A percentile compares a stretch with the other conserved stretches of the same genome.
Evolutionary conservation across 2,113 vertebrate genomes (phyloP).

Genomic region (Phalacrocorax carbo): DNA sequence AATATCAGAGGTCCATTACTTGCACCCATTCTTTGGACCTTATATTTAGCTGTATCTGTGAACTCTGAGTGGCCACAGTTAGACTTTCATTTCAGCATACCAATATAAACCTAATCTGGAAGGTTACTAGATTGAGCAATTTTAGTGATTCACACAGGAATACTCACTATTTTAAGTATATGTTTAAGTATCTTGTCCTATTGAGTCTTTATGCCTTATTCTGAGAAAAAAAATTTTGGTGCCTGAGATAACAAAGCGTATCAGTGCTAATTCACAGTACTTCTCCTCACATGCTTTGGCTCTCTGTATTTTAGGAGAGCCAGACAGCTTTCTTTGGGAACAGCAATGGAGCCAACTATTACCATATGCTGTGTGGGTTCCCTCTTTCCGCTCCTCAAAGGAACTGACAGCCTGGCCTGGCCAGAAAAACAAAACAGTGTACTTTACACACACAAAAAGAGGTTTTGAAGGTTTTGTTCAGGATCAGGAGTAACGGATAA

Average conservation of each 20-base stretch:
- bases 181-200: neutral
- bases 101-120: neutral
- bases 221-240: neutral
- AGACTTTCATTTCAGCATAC: neutral
- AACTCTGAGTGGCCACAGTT: neutral
- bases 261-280: neutral
- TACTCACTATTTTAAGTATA: neutral
- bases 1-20: neutral
- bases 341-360: neutral
- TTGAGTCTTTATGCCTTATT: neutral
- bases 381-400: constrained; percentile 23
- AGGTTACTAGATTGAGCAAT: neutral
- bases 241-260: neutral
- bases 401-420: neutral
- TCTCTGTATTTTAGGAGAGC: neutral
- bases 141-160: neutral
- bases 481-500: neutral
- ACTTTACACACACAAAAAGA: neutral
- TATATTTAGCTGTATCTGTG: neutral
- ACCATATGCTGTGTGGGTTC: constrained; percentile 61
- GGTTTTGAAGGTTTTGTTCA: neutral
- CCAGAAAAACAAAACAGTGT: neutral
- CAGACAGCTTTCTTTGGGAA: constrained; percentile 29
- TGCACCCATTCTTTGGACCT: neutral
- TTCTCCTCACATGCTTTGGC: neutral